A percentile compares a stretch with the other conserved stretches of the same genome.
Evolutionary conservation across 2,797 vertebrate genomes (phyloP).

Genomic region (Enteromius argenteus): DNA sequence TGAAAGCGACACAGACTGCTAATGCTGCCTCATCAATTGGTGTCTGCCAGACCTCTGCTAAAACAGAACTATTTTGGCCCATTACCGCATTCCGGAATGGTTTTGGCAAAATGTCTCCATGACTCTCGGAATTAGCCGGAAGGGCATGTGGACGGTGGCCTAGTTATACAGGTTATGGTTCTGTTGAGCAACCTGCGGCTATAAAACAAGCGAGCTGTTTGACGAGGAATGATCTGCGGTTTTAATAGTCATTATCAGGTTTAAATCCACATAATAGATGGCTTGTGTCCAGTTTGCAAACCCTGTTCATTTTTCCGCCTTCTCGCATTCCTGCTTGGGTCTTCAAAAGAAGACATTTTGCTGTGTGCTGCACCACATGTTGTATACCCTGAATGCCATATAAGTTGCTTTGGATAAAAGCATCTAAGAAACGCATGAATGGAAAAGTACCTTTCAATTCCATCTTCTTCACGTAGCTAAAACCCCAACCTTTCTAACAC

Average conservation of each 20-base stretch:
- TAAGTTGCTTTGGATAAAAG: constrained; percentile 2
- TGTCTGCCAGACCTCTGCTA: constrained; percentile 37
- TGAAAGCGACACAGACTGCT: constrained; percentile 21
- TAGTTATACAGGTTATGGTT: constrained; percentile 22
- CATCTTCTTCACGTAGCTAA: neutral
- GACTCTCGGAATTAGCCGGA: constrained; percentile 34
- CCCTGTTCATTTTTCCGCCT: neutral
- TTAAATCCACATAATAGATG: constrained; percentile 15
- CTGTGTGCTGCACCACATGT: neutral
- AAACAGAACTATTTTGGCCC: constrained; percentile 40
- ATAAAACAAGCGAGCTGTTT: constrained; percentile 23
- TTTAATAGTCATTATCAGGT: constrained; percentile 27
- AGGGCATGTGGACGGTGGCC: neutral
- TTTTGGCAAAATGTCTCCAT: constrained; percentile 28
- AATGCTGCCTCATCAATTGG: constrained; percentile 37
- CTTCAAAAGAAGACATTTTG: neutral
- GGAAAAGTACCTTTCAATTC: neutral
- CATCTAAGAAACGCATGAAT: neutral
- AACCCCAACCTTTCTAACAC: neutral
- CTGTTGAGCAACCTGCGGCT: constrained; percentile 2
- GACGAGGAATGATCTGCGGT: constrained; percentile 7
- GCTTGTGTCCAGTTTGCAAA: constrained; percentile 19
- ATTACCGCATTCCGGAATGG: constrained; percentile 33
- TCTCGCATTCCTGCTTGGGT: neutral
- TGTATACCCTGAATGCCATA: neutral